A percentile compares a stretch with the other conserved stretches of the same genome.
phyloP scores from a whole-genome alignment of 2,797 vertebrate genomes.

The Chloroceryle inda region DNA sequence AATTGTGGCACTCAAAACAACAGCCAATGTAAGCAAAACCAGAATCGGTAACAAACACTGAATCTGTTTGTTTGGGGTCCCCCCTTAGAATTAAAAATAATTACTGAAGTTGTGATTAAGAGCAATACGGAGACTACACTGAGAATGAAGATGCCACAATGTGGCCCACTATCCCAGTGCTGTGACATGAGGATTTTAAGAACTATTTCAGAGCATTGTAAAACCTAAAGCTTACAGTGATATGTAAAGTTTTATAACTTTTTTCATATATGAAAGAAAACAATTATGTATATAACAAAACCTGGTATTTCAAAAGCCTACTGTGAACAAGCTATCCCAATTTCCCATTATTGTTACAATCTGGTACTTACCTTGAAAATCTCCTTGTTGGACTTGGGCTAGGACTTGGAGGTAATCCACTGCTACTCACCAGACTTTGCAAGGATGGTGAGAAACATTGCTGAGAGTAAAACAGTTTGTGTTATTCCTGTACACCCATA shows the following conservation, averaged over 20 bases:
- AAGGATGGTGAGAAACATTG: constrained; percentile 93
- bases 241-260: not conserved
- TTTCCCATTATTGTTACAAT: not conserved
- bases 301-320: not conserved
- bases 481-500: not conserved
- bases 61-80: not conserved
- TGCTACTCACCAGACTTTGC: constrained; percentile 91
- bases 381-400: constrained; percentile 89
- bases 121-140: not conserved
- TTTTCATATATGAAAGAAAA: not conserved
- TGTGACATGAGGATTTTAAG: not conserved
- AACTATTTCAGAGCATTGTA: not conserved
- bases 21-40: not conserved
- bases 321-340: not conserved
- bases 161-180: not conserved
- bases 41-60: not conserved
- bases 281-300: not conserved
- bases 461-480: constrained; percentile 67
- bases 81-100: not conserved
- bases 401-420: constrained; percentile 88
- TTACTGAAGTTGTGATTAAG: not conserved
- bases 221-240: not conserved
- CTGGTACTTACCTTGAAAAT: constrained; percentile 82
- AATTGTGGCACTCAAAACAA: not conserved
- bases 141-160: not conserved